Conservation (phyloP, 1,140 invertebrate species). For the Caenorhabditis latens region DNA sequence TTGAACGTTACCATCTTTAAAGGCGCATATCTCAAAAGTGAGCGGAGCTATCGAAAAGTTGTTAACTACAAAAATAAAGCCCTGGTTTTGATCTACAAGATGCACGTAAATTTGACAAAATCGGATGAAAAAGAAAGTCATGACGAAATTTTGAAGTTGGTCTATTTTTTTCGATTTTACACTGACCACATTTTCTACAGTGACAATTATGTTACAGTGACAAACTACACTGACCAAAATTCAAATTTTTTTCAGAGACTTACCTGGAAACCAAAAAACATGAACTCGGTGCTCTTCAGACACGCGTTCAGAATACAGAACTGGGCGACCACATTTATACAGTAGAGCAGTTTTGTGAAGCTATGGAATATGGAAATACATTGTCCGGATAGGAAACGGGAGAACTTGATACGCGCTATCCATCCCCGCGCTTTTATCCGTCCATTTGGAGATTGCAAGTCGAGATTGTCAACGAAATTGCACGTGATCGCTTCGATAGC, state of each 20-base stretch:
- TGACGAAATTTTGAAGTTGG: no score
- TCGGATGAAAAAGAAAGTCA: no score
- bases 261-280: constrained; percentile 91
- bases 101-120: no score
- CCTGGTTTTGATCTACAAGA: no score
- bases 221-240: no score
- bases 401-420: constrained; percentile 52
- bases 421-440: constrained; percentile 2
- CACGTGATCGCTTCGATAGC: constrained; percentile 70
- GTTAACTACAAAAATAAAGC: no score
- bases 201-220: no score
- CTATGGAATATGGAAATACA: constrained; percentile 80
- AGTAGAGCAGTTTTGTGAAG: constrained; percentile 77
- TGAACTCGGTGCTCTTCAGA: constrained; percentile 88
- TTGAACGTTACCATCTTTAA: no score
- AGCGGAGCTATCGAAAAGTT: no score
- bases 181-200: no score
- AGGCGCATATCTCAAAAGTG: no score
- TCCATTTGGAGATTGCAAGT: constrained; percentile 68
- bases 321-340: constrained; percentile 93
- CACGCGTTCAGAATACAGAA: constrained; percentile 97
- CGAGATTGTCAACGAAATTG: constrained; percentile 73
- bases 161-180: no score
- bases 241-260: not conserved
- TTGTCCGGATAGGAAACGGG: constrained; percentile 79